Conservation (phyloP, 2,797 vertebrate genomes). For the Peromyscus eremicus region DNA sequence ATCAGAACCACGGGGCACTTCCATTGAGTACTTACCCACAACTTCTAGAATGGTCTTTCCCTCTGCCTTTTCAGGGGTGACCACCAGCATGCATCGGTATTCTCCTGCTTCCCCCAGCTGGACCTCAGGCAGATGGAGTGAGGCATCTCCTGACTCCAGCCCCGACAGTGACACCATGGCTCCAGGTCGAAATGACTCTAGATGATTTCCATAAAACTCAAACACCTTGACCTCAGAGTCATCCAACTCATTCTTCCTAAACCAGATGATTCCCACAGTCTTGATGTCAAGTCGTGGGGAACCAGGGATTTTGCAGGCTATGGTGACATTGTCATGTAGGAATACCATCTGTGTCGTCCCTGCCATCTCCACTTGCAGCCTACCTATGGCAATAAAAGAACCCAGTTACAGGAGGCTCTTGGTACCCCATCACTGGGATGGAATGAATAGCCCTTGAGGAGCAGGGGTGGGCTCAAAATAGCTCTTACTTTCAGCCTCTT, state of each 20-base stretch:
- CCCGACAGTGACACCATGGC: rapidly evolving
- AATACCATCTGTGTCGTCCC: background rate
- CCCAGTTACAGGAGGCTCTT: background rate
- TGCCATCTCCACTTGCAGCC: background rate
- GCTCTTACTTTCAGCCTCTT: background rate
- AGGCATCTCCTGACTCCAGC: constrained; percentile 14
- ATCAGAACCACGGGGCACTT: background rate
- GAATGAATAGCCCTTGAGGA: background rate
- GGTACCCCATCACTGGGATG: background rate
- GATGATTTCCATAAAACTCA: background rate
- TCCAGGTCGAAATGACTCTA: background rate
- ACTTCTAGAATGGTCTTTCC: background rate
- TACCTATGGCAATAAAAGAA: constrained; percentile 49
- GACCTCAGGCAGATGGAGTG: constrained; percentile 23
- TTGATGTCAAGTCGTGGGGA: background rate
- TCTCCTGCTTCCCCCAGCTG: background rate
- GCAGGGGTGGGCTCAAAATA: background rate
- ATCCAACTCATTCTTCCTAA: background rate
- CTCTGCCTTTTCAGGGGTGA: constrained; percentile 19
- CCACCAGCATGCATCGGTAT: constrained; percentile 50
- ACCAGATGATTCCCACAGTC: background rate
- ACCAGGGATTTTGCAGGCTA: background rate
- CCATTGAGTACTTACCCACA: constrained; percentile 39
- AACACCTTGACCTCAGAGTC: background rate
- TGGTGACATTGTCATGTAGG: background rate